Conservation (phyloP, 2,888 invertebrate genomes). For the Heliconius cydno region DNA sequence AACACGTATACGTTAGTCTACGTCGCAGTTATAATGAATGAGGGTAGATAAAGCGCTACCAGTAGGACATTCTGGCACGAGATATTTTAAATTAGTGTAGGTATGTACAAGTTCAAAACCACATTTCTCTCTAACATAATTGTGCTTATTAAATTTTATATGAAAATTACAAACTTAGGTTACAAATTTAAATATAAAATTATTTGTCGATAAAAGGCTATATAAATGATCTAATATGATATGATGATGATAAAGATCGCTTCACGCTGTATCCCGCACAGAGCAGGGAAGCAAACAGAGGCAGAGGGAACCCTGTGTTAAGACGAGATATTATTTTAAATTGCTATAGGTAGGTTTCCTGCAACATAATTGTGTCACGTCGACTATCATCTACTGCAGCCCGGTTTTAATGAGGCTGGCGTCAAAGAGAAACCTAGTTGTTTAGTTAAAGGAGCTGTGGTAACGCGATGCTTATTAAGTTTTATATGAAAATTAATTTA, state of each 20-base stretch:
- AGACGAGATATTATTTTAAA: constrained; percentile 14
- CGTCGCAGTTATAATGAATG: constrained; percentile 4
- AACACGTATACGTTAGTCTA: background rate
- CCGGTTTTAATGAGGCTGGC: constrained; percentile 44
- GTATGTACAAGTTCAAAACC: constrained; percentile 25
- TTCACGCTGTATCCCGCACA: too few relatives aligned
- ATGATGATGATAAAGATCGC: too few relatives aligned
- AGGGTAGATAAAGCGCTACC: constrained; percentile 12
- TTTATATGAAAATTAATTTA: background rate
- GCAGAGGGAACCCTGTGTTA: too few relatives aligned
- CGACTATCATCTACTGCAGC: constrained; percentile 34
- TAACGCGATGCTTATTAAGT: constrained; percentile 21
- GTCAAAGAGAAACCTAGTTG: constrained; percentile 40
- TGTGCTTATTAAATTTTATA: background rate
- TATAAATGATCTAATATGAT: too few relatives aligned
- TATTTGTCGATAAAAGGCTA: too few relatives aligned
- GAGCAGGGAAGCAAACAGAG: too few relatives aligned
- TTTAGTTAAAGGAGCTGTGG: constrained; percentile 28
- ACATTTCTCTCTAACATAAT: constrained; percentile 38
- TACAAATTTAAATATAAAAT: too few relatives aligned
- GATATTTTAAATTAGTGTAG: constrained; percentile 39
- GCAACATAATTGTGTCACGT: constrained; percentile 39
- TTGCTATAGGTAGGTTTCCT: constrained; percentile 33
- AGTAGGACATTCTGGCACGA: constrained; percentile 10
- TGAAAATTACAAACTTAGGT: too few relatives aligned